Percentiles rank a stretch among this genome's conserved stretches.
Evolutionary conservation across 92 coral and sea anemone species (phyloP).

Genomic region (Zoanthus gigantus): DNA sequence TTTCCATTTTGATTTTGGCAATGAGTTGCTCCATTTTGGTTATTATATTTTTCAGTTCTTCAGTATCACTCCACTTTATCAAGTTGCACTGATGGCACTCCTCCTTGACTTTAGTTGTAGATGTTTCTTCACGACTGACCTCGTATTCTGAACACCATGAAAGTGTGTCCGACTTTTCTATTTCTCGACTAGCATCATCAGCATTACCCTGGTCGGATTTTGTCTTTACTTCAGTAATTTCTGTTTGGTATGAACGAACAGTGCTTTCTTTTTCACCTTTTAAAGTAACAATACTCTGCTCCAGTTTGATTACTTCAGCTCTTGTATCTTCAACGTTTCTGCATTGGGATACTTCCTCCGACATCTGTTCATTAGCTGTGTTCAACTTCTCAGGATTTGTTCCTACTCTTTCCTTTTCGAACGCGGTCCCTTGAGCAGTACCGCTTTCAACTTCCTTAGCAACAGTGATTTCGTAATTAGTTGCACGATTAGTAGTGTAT

Average conservation of each 20-base stretch:
- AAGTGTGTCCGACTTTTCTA: neutral
- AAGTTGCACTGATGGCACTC: neutral
- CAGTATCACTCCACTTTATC: neutral
- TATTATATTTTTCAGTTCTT: neutral
- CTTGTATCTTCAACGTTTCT: neutral
- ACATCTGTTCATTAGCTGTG: neutral
- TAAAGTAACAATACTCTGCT: neutral
- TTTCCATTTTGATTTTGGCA: neutral
- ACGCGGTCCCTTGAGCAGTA: neutral
- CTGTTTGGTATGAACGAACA: neutral
- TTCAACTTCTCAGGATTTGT: neutral
- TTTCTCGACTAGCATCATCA: neutral
- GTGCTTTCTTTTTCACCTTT: conserved; percentile 1
- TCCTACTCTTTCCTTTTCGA: neutral
- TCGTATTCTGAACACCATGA: neutral
- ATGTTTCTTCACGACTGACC: neutral
- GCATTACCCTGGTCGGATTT: neutral
- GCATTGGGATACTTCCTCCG: neutral
- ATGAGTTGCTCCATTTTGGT: neutral
- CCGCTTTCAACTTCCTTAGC: neutral
- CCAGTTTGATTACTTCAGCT: neutral
- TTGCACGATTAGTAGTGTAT: neutral
- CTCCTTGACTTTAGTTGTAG: neutral
- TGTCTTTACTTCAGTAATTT: neutral
- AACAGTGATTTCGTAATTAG: neutral